phyloP scores from a whole-genome alignment of 2,888 invertebrate species.

The Lycophotia porphyrea region DNA sequence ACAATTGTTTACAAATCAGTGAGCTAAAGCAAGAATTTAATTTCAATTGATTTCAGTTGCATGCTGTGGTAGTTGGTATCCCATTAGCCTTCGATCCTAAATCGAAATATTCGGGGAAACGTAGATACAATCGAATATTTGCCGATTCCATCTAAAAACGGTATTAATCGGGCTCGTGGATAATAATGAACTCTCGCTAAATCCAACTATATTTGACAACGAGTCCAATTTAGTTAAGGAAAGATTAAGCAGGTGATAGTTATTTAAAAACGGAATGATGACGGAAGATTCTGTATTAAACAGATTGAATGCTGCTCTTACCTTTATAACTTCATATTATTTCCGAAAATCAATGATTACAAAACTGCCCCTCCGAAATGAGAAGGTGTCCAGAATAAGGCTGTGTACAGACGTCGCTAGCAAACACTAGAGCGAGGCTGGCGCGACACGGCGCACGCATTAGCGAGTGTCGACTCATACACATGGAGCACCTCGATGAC shows the following conservation, averaged over 20 bases:
- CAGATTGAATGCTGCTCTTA: background rate
- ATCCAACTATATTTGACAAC: background rate
- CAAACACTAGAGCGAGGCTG: slow-evolving; percentile 66
- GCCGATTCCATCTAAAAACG: background rate
- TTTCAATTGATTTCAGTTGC: slow-evolving; percentile 48
- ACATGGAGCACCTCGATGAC: slow-evolving; percentile 28
- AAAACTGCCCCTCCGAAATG: background rate
- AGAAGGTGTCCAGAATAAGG: slow-evolving; percentile 57
- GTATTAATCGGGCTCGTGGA: background rate
- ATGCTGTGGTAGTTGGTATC: slow-evolving; percentile 5
- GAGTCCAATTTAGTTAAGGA: background rate
- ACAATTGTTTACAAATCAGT: slow-evolving; percentile 45
- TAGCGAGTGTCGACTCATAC: slow-evolving; percentile 63
- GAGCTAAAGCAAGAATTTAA: slow-evolving; percentile 38
- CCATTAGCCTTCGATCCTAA: background rate
- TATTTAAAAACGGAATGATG: background rate
- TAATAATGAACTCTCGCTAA: background rate
- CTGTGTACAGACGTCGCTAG: slow-evolving; percentile 37
- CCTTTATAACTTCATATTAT: background rate
- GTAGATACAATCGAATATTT: background rate
- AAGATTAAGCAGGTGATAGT: background rate
- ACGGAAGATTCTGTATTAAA: background rate
- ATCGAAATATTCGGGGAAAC: background rate
- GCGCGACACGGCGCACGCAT: slow-evolving; percentile 74
- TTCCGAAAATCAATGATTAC: background rate